Evolutionary conservation across 2,888 invertebrate genomes (phyloP).

Genomic region (Pherbina coryleti): DNA sequence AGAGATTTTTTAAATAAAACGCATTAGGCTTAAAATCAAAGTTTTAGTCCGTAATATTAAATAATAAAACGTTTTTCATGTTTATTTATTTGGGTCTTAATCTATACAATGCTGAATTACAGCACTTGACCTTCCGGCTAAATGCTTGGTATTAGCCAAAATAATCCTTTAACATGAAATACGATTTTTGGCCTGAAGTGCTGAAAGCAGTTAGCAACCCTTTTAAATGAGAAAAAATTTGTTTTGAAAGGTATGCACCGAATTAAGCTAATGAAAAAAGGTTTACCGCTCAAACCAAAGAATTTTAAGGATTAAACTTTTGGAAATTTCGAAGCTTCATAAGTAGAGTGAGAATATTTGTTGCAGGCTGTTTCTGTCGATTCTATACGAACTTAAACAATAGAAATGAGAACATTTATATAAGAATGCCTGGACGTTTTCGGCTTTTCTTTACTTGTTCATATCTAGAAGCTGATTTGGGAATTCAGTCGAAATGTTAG

Average conservation of each 20-base stretch:
- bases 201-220: neutral
- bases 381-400: neutral
- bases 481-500: too few species aligned
- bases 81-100: neutral
- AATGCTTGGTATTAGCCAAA: neutral
- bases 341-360: neutral
- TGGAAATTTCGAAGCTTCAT: neutral
- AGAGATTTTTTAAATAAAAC: neutral
- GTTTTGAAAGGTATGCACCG: neutral
- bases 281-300: neutral
- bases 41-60: neutral
- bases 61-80: constrained; percentile 8
- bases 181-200: neutral
- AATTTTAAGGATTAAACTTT: neutral
- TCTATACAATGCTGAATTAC: neutral
- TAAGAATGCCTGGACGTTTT: too few species aligned
- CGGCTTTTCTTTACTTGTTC: too few species aligned
- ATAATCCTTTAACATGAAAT: neutral
- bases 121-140: neutral
- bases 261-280: neutral
- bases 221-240: neutral
- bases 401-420: too few species aligned
- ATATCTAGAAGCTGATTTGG: too few species aligned
- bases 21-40: neutral
- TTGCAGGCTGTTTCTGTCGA: neutral